Percentiles rank a stretch among this genome's conserved stretches.
phyloP scores from a whole-genome alignment of 2,888 invertebrate genomes.

The Chymomyza procnemis region DNA sequence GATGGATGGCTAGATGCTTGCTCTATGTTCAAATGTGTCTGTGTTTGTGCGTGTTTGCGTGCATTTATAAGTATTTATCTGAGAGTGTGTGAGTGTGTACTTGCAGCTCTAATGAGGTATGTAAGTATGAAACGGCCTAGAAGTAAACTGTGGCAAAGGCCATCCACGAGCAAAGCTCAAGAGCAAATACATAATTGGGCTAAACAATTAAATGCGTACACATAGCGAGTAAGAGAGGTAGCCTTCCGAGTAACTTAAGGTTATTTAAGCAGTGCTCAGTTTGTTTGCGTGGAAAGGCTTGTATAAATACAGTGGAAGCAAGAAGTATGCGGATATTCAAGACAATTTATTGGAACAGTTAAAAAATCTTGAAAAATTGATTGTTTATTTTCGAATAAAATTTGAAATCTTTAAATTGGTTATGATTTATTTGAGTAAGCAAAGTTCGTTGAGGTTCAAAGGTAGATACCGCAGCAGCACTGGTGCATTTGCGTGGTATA shows the following conservation, averaged over 20 bases:
- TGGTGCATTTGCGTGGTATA: too few relatives aligned
- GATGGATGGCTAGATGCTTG: too few relatives aligned
- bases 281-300: conserved; percentile 10
- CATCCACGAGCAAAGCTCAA: conserved; percentile 29
- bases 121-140: conserved; percentile 6
- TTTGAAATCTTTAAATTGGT: too few relatives aligned
- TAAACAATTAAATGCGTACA: conserved; percentile 35
- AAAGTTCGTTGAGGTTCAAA: too few relatives aligned
- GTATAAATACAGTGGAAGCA: neutral
- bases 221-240: conserved; percentile 4
- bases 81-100: neutral
- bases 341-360: too few relatives aligned
- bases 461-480: too few relatives aligned
- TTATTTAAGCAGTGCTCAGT: neutral
- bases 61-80: neutral
- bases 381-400: too few relatives aligned
- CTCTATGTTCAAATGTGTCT: neutral
- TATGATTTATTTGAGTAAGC: too few relatives aligned
- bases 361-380: too few relatives aligned
- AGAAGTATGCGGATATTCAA: too few relatives aligned
- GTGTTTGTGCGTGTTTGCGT: neutral
- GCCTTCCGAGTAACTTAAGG: neutral
- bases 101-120: conserved; percentile 5
- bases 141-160: conserved; percentile 24
- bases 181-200: conserved; percentile 40